Base-by-base conservation (phyloP, 2,113 vertebrate genomes). In the Rissa tridactyla region DNA sequence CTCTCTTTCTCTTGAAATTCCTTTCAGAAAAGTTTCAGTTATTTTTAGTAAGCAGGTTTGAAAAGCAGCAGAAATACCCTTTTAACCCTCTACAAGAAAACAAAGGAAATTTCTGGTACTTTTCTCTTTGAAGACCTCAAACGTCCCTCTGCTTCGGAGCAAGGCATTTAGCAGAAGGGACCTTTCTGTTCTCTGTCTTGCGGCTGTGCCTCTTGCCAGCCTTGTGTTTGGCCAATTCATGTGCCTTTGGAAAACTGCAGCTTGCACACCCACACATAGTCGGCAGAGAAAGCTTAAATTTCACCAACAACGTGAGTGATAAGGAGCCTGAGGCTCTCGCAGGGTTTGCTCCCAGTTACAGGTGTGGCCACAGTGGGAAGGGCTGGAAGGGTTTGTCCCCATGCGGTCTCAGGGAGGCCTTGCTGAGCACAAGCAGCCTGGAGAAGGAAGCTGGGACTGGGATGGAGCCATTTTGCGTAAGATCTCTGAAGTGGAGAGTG, bases 41-140 rank as follows among this genome's bases (percentile, higher is more conserved):
- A 66, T 90, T 94, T 96, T 93, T 90, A 83, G 69, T 65, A 77
- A 92, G 58, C 58, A 81, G 55, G 22, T 69, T 78, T 91, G 70
- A 96, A 91, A 94, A 90, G 72, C 64, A 81, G 86, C 60, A 94
- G 73, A 92, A 89, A 88, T 88, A 93, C 15, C 51, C 86, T 94
- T 86, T 92, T 84, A 94, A 94, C 72, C 80, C 11, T 77, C 29
- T 30, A 44, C 30, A 89, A 60, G 84, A 92, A 86, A 94, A 92
- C 81, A 96, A 95, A 96, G 65, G 73, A 95, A 55, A 89, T 87
- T 92, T 90, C 84, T 78, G 81, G 46, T 90, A 70, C 81, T 83
- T 86, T 91, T 94, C 72, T 77, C 86, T 95, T 94, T 96, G 89
- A 92, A 91, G 82, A 92, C 6, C 78, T 72, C 46, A 54, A 71